phyloP scores from a whole-genome alignment of 2,888 invertebrate genomes.

The Temnothorax rugatulus region DNA sequence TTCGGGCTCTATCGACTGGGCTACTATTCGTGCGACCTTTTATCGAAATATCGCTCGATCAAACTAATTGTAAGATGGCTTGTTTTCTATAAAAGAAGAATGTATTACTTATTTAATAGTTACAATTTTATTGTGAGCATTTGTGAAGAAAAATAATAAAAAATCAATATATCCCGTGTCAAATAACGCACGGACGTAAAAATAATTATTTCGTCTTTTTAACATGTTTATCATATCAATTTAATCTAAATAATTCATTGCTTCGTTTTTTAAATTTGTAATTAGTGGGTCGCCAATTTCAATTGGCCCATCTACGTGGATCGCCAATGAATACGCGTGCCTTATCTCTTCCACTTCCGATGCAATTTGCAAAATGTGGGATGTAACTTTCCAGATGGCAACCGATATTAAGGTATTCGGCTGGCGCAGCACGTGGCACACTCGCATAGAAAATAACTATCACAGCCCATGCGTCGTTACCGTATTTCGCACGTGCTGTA shows the following conservation, averaged over 20 bases:
- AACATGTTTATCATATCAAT: not conserved
- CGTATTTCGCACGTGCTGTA: conserved; percentile 27
- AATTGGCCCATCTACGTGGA: not conserved
- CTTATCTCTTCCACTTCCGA: conserved; percentile 32
- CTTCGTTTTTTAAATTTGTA: not conserved
- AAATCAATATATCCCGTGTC: not conserved
- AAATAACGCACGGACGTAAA: not conserved
- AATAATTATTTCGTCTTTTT: not conserved
- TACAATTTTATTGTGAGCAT: not conserved
- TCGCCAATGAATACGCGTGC: conserved; percentile 29
- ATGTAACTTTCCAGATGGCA: conserved; percentile 47
- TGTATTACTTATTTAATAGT: not conserved
- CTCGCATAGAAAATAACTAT: conserved; percentile 32
- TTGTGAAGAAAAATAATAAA: no score
- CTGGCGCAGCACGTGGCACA: conserved; percentile 42
- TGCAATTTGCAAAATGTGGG: conserved; percentile 50
- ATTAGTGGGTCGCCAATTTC: not conserved
- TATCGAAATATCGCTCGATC: not conserved
- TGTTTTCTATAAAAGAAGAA: not conserved
- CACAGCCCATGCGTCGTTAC: not conserved
- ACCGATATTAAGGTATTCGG: conserved; percentile 50
- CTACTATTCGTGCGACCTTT: not conserved
- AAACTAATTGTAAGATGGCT: not conserved
- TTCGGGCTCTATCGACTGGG: no score
- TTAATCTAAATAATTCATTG: not conserved